Evolutionary conservation across 1,140 invertebrate species (phyloP), one percentile per base, ranked within the genome.

Genomic region (Dendroctonus valens): DNA sequence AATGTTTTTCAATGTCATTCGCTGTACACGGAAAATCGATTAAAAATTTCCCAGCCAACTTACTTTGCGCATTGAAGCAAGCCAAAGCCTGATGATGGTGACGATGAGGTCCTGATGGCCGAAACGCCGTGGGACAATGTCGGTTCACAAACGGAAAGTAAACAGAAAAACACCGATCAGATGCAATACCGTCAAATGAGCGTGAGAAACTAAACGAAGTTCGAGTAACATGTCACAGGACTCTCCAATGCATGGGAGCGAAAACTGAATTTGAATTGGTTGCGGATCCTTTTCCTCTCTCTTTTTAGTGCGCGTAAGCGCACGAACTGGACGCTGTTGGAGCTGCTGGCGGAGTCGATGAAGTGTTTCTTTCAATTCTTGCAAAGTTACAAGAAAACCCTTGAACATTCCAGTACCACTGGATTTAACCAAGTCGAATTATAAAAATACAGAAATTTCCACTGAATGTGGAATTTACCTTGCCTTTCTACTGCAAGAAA

Each of bases 1-100:
- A 65, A 71, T 69, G 67, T 57, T 69, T 71, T 69, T 69, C 70
- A 71, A 71, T 71, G 70, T 65, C 70, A 64, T 70, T 65, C 39
- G 37, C 53, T 5, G 52, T 38, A 70, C 65, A 59, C 50, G 53
- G 65, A 68, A 70, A 70, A 68, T 70, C 69, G 65, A 70, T 70
- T 68, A 60, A 61, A 66, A 55, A 48, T 59, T 12, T 7, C 38
- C 40, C 7, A 37, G 59, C 11, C 59, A 50, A 49, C 62, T 65
- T 65, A 65, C 62, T 52, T 65, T 26, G 42, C 11, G 42, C 42
- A 39, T 41, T 40, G 38, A 55, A 55, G 14, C 26, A 26, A 26
- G 1, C n/a, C 9, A n/a, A 12, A 48, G 12, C 12, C 37, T 26
- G 46, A 14, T 41, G 40, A 41, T 41, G 7, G 40, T 26, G 48